A percentile compares a stretch with the other conserved stretches of the same genome.
phyloP scores from a whole-genome alignment of 2,797 vertebrate genomes.

The Pantherophis alleghaniensis region DNA sequence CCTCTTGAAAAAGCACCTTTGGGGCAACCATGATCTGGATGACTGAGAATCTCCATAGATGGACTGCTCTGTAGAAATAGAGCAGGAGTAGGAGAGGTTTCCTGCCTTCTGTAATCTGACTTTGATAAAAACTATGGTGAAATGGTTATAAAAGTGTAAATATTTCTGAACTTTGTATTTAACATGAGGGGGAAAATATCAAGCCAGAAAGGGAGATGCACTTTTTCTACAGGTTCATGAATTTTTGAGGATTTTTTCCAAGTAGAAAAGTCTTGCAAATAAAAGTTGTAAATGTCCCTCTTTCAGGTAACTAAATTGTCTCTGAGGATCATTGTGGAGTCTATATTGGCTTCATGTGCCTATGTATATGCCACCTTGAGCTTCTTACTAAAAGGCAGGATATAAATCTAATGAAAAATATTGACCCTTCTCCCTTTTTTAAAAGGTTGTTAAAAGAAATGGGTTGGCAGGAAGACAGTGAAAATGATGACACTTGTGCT shows the following conservation, averaged over 20 bases:
- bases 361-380: background rate
- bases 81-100: background rate
- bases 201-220: background rate
- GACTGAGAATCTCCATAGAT: too few relatives aligned
- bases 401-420: background rate
- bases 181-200: background rate
- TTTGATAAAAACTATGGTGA: background rate
- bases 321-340: background rate
- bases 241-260: background rate
- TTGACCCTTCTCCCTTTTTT: constrained; percentile 12
- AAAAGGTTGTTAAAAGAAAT: constrained; percentile 79
- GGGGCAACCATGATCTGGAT: too few relatives aligned
- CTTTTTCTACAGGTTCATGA: background rate
- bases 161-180: background rate
- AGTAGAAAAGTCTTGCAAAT: background rate
- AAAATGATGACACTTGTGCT: constrained; percentile 79
- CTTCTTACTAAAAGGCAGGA: background rate
- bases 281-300: background rate
- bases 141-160: background rate
- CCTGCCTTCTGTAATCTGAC: background rate
- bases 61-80: background rate
- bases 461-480: constrained; percentile 82
- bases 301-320: background rate
- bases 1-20: too few relatives aligned
- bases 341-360: background rate